phyloP scores from a whole-genome alignment of 2,888 invertebrate species.

The Philhelius pedissequus region DNA sequence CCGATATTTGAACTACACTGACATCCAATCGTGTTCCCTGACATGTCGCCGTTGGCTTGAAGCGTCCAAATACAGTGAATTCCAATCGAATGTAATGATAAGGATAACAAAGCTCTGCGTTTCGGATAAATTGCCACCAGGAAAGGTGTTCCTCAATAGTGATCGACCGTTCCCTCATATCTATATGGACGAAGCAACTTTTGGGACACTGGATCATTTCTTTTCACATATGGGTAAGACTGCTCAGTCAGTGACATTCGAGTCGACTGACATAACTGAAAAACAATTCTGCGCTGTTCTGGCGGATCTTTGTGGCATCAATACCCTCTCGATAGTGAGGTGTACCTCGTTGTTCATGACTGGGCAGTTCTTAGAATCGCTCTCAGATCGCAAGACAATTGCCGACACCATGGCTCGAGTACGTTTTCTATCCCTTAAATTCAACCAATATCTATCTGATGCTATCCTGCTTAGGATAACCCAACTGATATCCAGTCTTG shows the following conservation, averaged over 20 bases:
- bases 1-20: slow-evolving; percentile 83
- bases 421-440: slow-evolving; percentile 82
- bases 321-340: slow-evolving; percentile 82
- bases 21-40: slow-evolving; percentile 83
- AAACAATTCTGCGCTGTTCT: slow-evolving; percentile 83
- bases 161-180: slow-evolving; percentile 74
- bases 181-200: slow-evolving; percentile 74
- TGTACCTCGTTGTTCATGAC: slow-evolving; percentile 88
- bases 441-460: slow-evolving; percentile 87
- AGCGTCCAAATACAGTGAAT: slow-evolving; percentile 83
- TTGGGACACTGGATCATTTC: slow-evolving; percentile 78
- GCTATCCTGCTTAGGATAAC: slow-evolving; percentile 85
- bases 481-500: slow-evolving; percentile 81
- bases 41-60: slow-evolving; percentile 85
- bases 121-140: slow-evolving; percentile 75
- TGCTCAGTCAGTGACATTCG: slow-evolving; percentile 81
- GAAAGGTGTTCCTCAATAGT: slow-evolving; percentile 72
- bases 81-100: slow-evolving; percentile 74
- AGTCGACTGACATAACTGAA: slow-evolving; percentile 83
- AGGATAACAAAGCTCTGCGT: slow-evolving; percentile 75
- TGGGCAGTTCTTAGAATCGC: slow-evolving; percentile 83
- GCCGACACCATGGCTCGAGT: slow-evolving; percentile 78
- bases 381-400: slow-evolving; percentile 81
- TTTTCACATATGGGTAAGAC: slow-evolving; percentile 82
- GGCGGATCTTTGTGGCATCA: slow-evolving; percentile 81